phyloP scores from a whole-genome alignment of 2,888 invertebrate genomes.

The Chirona hameri region DNA sequence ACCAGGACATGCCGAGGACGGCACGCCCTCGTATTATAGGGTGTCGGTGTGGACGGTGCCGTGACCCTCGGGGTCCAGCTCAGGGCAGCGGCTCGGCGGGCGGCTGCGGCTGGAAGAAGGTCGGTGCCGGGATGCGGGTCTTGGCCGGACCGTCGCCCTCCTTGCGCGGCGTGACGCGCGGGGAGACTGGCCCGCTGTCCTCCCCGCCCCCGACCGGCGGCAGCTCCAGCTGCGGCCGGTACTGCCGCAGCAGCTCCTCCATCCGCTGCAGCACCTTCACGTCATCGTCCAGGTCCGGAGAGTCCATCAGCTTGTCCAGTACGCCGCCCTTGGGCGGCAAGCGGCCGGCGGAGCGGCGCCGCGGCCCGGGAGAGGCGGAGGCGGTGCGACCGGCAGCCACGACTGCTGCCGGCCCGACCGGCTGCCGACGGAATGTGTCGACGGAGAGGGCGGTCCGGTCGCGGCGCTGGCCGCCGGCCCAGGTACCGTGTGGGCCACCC shows the following conservation, averaged over 20 bases:
- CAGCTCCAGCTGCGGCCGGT: slow-evolving; percentile 47
- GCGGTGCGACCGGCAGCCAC: background rate
- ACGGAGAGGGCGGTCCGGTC: slow-evolving; percentile 55
- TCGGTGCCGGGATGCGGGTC: background rate
- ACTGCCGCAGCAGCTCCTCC: slow-evolving; percentile 63
- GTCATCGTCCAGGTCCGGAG: slow-evolving; percentile 69
- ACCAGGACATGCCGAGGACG: no score
- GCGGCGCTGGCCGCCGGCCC: slow-evolving; percentile 61
- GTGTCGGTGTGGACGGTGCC: no score
- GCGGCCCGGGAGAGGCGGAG: background rate
- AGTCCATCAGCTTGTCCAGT: slow-evolving; percentile 41
- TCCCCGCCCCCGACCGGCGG: background rate
- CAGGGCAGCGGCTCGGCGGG: background rate
- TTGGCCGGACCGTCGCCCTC: background rate
- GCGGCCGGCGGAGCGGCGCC: slow-evolving; percentile 38
- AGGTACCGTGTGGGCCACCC: slow-evolving; percentile 58
- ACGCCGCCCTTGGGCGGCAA: background rate
- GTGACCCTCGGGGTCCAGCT: background rate
- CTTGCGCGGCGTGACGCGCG: slow-evolving; percentile 5
- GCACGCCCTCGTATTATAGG: no score
- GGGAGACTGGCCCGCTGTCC: background rate
- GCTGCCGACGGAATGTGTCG: slow-evolving; percentile 56
- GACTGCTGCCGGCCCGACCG: background rate
- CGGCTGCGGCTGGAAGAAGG: background rate
- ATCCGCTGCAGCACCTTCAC: slow-evolving; percentile 68